Conservation (phyloP, 2,888 invertebrate species). For the Ophraella communa region DNA sequence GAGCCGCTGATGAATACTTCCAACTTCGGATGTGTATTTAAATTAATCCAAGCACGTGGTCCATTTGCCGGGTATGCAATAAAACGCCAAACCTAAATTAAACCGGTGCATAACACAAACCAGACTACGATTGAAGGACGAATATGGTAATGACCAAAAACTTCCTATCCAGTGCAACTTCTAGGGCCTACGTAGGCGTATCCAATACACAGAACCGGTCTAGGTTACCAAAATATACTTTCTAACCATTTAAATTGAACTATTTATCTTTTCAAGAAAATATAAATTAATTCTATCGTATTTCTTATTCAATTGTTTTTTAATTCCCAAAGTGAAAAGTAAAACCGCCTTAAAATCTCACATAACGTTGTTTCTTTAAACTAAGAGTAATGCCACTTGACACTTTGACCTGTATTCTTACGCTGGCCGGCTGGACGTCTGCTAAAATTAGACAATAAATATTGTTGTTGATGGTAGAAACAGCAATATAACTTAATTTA, state of each 20-base stretch:
- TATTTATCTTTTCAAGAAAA: too few relatives aligned
- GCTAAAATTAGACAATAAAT: not conserved
- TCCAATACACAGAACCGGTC: not conserved
- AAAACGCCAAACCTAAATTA: conserved; percentile 24
- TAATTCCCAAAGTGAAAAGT: not conserved
- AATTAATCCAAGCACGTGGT: conserved; percentile 18
- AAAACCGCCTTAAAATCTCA: not conserved
- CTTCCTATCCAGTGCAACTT: conserved; percentile 16
- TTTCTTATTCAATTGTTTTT: not conserved
- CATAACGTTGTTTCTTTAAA: conserved; percentile 9
- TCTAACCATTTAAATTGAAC: too few relatives aligned
- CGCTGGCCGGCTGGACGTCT: conserved; percentile 3
- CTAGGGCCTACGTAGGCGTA: conserved; percentile 27
- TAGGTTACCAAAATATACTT: not conserved
- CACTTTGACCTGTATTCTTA: conserved; percentile 14
- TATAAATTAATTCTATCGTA: too few relatives aligned
- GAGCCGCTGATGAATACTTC: too few relatives aligned
- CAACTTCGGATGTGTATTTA: conserved; percentile 16
- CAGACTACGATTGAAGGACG: conserved; percentile 27
- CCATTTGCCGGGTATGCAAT: conserved; percentile 23
- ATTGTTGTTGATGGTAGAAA: conserved; percentile 17
- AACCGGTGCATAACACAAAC: conserved; percentile 13
- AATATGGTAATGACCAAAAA: conserved; percentile 33
- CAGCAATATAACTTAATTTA: conserved; percentile 22
- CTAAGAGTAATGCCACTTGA: conserved; percentile 1